Conservation (phyloP, 2,113 vertebrate species). For the Erinaceus europaeus region DNA sequence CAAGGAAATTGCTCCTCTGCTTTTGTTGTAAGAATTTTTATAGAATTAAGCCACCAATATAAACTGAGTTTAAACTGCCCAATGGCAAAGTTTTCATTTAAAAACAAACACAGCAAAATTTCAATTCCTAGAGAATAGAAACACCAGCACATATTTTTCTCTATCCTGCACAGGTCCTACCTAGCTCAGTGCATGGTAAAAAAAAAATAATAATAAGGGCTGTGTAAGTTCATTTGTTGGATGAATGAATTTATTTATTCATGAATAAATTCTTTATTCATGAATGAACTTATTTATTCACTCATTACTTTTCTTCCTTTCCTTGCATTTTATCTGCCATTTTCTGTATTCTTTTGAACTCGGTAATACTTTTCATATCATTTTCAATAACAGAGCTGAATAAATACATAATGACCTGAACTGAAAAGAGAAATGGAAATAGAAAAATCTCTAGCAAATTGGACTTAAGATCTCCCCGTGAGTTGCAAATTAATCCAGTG, state of each 20-base stretch:
- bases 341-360: slow-evolving; percentile 61
- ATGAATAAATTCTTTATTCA: slow-evolving; percentile 72
- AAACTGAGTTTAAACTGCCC: slow-evolving; percentile 14
- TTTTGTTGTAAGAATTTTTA: slow-evolving; percentile 47
- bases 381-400: slow-evolving; percentile 64
- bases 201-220: too few relatives aligned
- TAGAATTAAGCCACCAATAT: slow-evolving; percentile 1
- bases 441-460: slow-evolving; percentile 63
- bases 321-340: slow-evolving; percentile 58
- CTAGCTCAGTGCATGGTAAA: neutral
- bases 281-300: slow-evolving; percentile 61
- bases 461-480: slow-evolving; percentile 36
- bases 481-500: slow-evolving; percentile 71
- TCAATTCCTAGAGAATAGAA: slow-evolving; percentile 14
- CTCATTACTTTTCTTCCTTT: slow-evolving; percentile 50
- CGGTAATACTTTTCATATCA: slow-evolving; percentile 57
- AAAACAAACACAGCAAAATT: slow-evolving; percentile 40
- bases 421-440: slow-evolving; percentile 59
- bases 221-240: slow-evolving; percentile 66
- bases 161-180: neutral
- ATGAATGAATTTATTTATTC: slow-evolving; percentile 70
- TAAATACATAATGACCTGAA: slow-evolving; percentile 57
- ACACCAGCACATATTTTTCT: neutral
- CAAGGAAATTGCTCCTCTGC: slow-evolving; percentile 8
- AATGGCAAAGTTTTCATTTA: slow-evolving; percentile 1